Percentiles rank a stretch among this genome's conserved stretches.
These are phyloP conservation scores for Homarus gammarus DNA, from an alignment of 2,888 invertebrate genomes.

Conservation along the genomic window DNA sequence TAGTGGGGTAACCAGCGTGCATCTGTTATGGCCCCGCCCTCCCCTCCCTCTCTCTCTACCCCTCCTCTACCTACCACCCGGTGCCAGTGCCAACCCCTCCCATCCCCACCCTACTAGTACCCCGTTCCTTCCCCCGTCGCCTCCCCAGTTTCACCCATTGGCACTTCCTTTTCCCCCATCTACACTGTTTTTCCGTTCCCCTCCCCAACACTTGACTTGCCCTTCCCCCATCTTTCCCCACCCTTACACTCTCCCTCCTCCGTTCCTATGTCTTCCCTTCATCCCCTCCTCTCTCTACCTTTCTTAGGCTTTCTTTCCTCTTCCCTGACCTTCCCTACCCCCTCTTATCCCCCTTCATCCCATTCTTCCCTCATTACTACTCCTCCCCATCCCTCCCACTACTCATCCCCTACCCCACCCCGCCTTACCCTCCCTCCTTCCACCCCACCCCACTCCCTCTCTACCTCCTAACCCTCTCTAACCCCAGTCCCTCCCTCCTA, in stretches of 20 bases:
- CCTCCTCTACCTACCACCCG: not conserved
- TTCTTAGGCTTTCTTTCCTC: no score
- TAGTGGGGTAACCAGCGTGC: constrained; percentile 34
- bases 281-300: not conserved
- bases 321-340: no score
- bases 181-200: no score
- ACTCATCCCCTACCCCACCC: not conserved
- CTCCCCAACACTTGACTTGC: no score
- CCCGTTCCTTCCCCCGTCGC: not conserved
- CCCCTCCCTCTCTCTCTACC: not conserved
- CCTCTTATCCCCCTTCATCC: no score
- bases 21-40: constrained; percentile 12
- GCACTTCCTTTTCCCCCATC: no score
- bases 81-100: not conserved
- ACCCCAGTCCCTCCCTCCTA: not conserved
- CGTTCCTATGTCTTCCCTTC: not conserved
- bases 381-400: no score
- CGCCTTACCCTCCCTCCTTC: not conserved
- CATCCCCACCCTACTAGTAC: not conserved
- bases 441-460: not conserved
- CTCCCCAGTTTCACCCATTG: no score
- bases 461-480: not conserved
- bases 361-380: no score
- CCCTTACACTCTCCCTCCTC: not conserved
- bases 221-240: no score